Conservation (phyloP, 64 coral and sea anemone species). For the Stichodactyla mertensii region DNA sequence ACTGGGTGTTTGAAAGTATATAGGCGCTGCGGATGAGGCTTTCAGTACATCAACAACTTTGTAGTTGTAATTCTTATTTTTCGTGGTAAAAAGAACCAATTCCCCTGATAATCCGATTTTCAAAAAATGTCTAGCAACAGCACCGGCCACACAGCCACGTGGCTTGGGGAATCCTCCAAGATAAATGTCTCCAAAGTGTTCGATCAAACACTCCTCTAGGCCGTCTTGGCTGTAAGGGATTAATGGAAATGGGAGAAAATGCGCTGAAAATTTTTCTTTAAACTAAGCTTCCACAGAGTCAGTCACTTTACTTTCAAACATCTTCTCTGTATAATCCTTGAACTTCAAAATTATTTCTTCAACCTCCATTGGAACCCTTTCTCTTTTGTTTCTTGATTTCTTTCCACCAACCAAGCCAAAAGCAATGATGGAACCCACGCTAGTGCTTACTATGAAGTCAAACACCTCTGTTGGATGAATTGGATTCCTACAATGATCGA, state of each 20-base stretch:
- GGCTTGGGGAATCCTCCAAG: conserved; percentile 14
- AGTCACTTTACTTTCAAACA: conserved; percentile 7
- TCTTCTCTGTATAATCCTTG: conserved; percentile 5
- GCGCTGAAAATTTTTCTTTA: not conserved
- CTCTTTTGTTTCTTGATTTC: not conserved
- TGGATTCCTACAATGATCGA: not conserved
- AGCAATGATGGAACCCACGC: conserved; percentile 32
- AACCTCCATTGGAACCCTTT: too few species aligned
- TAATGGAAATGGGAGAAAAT: conserved; percentile 8
- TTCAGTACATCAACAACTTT: conserved; percentile 24
- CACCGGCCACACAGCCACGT: conserved; percentile 32
- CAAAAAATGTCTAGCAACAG: conserved; percentile 23
- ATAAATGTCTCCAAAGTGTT: conserved; percentile 24
- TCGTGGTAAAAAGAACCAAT: conserved; percentile 23
- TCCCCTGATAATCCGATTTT: not conserved
- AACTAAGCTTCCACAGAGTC: not conserved
- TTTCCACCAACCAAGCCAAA: conserved; percentile 37
- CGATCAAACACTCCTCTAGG: not conserved
- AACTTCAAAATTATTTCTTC: too few species aligned
- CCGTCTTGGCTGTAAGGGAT: conserved; percentile 35
- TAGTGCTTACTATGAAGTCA: conserved; percentile 32
- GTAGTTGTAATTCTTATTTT: conserved; percentile 20
- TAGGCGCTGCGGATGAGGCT: conserved; percentile 35
- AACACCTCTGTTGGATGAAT: conserved; percentile 41
- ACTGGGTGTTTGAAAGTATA: conserved; percentile 38